Evolutionary conservation across 2,888 invertebrate species (phyloP).

Genomic region (Tanytarsus gracilentus): DNA sequence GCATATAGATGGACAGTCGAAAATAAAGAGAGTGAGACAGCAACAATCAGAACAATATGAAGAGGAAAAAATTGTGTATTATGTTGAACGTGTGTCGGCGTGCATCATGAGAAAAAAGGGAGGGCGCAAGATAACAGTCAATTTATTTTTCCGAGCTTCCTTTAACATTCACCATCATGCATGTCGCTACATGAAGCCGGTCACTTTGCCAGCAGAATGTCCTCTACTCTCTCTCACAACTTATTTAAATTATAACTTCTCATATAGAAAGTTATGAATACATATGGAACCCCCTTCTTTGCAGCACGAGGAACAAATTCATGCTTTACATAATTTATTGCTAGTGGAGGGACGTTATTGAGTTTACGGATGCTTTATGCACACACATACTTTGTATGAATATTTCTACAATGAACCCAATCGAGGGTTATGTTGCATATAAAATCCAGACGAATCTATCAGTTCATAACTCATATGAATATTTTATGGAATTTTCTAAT

Average conservation of each 20-base stretch:
- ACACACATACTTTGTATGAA: not conserved
- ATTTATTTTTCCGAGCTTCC: constrained; percentile 22
- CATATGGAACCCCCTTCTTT: not conserved
- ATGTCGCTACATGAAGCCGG: not conserved
- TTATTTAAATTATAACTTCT: constrained; percentile 14
- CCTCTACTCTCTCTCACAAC: not conserved
- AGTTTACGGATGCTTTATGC: not conserved
- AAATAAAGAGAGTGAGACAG: not conserved
- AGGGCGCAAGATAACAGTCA: constrained; percentile 9
- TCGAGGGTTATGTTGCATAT: too few species aligned
- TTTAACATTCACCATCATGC: not conserved
- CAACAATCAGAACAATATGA: not conserved
- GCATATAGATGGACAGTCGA: not conserved
- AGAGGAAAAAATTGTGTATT: not conserved
- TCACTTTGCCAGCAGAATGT: too few species aligned
- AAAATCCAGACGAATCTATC: too few species aligned
- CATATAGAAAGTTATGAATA: constrained; percentile 14
- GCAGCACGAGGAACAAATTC: constrained; percentile 2
- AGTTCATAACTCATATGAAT: too few species aligned
- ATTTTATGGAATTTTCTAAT: not conserved
- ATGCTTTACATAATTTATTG: constrained; percentile 12
- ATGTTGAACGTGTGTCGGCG: not conserved
- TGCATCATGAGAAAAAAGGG: not conserved
- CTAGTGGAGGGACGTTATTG: constrained; percentile 7
- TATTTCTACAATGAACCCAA: too few species aligned